Base-by-base conservation (phyloP, 2,888 invertebrate genomes). In the Ennomos quercinarius region DNA sequence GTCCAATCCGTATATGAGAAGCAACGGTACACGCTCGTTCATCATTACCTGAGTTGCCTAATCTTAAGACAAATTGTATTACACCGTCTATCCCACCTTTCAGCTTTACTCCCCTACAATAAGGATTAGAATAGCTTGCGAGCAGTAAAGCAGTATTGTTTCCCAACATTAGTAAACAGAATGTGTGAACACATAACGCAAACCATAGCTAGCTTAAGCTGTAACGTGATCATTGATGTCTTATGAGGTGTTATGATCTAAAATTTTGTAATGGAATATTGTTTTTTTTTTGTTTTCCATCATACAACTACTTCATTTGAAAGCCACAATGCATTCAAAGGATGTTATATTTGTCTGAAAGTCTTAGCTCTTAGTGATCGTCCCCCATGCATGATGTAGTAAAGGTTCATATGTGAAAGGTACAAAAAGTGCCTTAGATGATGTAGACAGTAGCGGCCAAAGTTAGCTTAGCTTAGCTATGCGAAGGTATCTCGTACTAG, bases 101-200 rank as follows among this genome's bases (percentile, higher is more conserved):
- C 34, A 43, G 12, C 40, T 36, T 53, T 53, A 53, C 8, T 2
- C 5, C 13, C 2, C 44, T 11, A 9, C 9, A 34, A 48, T 35
- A 48, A 38, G 4, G 52, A 5, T 9, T 13, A 35, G 10, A 47
- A 42, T 42, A 34, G 47, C n/a, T 13, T 52, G 39, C 5, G 5
- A 27, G 1, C 9, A 8, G 17, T 10, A n/a, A 1, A 44, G 35
- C 39, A 36, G 48, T 27, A 48, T 60, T 54, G 59, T 60, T 54
- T 54, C 50, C 52, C 40, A 53, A 53, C 36, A 54, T 60, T 60
- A 55, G 54, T 60, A 50, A 54, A 60, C 50, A 54, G 46, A 50
- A 46, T 49, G 54, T 60, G 59, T 60, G 50, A 60, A 60, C 35
- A 60, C 13, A 42, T 54, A 55, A 38, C 37, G 50, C 50, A 60